These are phyloP conservation scores for Leptobrachium ailaonicum DNA, from an alignment of 2,113 vertebrate species.

Conservation along the genomic window DNA sequence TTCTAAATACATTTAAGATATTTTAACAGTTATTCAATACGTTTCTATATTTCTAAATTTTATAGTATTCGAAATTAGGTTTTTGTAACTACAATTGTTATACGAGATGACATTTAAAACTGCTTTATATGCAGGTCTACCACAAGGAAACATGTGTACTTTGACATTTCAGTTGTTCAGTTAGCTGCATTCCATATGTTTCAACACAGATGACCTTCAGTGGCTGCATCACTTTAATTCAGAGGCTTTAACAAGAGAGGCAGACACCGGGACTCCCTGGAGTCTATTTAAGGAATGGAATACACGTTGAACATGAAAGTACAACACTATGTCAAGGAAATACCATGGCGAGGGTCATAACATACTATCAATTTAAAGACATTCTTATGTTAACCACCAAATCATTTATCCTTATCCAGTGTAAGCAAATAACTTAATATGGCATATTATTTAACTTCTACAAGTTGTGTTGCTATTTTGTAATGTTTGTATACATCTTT, in stretches of 20 bases:
- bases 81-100: background rate
- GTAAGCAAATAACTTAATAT: too few relatives aligned
- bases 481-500: too few relatives aligned
- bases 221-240: background rate
- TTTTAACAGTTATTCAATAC: too few relatives aligned
- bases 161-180: slow-evolving; percentile 4
- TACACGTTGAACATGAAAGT: slow-evolving; percentile 6
- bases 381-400: background rate
- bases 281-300: slow-evolving; percentile 40
- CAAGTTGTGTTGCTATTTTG: background rate
- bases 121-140: background rate
- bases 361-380: background rate
- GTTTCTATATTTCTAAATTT: too few relatives aligned
- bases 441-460: background rate
- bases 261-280: slow-evolving; percentile 20
- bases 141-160: background rate
- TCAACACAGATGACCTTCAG: slow-evolving; percentile 17
- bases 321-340: slow-evolving; percentile 3
- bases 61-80: too few relatives aligned
- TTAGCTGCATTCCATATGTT: background rate
- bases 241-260: background rate
- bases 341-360: background rate
- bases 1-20: too few relatives aligned
- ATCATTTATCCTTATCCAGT: background rate
- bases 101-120: background rate